These are phyloP conservation scores for Syngnathus typhle DNA, from an alignment of 2,113 vertebrate species.

Conservation along the genomic window DNA sequence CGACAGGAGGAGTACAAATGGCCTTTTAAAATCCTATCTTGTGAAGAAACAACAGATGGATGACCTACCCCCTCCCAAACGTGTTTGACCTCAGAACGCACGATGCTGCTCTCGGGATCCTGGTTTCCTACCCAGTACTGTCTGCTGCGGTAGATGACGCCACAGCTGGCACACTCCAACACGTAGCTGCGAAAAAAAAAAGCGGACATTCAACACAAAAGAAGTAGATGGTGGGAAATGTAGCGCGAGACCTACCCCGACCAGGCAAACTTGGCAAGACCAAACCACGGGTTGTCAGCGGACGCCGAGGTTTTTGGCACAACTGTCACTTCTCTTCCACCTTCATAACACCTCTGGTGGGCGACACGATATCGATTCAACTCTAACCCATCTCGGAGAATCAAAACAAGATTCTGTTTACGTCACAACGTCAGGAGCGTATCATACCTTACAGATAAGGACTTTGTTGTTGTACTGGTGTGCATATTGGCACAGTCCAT, in stretches of 20 bases:
- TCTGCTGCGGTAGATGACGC: constrained; percentile 78
- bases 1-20: neutral
- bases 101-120: constrained; percentile 73
- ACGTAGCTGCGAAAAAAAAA: constrained; percentile 64
- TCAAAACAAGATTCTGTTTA: neutral
- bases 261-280: constrained; percentile 78
- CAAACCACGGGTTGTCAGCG: constrained; percentile 72
- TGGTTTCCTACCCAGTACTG: constrained; percentile 81
- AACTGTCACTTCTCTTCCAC: constrained; percentile 73
- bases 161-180: constrained; percentile 74
- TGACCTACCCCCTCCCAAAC: constrained; percentile 76
- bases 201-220: neutral
- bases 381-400: neutral
- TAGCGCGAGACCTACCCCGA: constrained; percentile 67
- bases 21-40: neutral
- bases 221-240: neutral
- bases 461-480: constrained; percentile 81
- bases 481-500: constrained; percentile 73
- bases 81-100: constrained; percentile 76
- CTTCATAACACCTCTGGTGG: constrained; percentile 73
- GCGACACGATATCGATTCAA: neutral
- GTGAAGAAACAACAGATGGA: neutral
- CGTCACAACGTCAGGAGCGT: neutral
- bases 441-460: constrained; percentile 75
- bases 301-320: constrained; percentile 76